Evolutionary conservation across 2,113 vertebrate species (phyloP).

Genomic region (Laterallus jamaicensis): DNA sequence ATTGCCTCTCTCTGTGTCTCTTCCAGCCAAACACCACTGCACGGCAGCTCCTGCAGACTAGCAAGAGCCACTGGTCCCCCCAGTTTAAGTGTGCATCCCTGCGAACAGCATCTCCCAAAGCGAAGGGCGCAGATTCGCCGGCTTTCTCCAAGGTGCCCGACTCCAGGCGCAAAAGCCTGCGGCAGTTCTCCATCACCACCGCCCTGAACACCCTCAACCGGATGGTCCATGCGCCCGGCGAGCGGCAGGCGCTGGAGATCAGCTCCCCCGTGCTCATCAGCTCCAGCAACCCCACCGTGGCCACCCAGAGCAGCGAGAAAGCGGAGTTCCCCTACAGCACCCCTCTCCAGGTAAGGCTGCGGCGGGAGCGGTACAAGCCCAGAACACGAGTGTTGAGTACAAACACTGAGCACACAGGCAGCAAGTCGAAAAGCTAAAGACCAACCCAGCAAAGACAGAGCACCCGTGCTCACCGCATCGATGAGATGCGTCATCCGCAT

Average conservation of each 20-base stretch:
- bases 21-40: slow-evolving; percentile 82
- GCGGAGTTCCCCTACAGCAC: slow-evolving; percentile 51
- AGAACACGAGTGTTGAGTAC: not conserved
- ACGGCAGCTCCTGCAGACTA: slow-evolving; percentile 83
- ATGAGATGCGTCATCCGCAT: not conserved
- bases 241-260: slow-evolving; percentile 69
- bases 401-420: not conserved
- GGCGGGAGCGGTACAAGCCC: fast-evolving
- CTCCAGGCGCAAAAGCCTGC: slow-evolving; percentile 71
- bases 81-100: slow-evolving; percentile 46
- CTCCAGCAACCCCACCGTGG: slow-evolving; percentile 79
- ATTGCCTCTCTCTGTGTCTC: not conserved
- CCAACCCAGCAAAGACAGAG: not conserved
- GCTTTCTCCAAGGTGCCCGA: slow-evolving; percentile 70
- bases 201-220: slow-evolving; percentile 80
- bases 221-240: slow-evolving; percentile 70
- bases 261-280: slow-evolving; percentile 78
- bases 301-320: slow-evolving; percentile 66
- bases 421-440: slow-evolving; percentile 10
- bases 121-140: not conserved
- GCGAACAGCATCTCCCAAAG: slow-evolving; percentile 60
- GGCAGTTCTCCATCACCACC: slow-evolving; percentile 79
- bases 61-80: slow-evolving; percentile 65
- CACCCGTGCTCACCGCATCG: fast-evolving
- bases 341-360: slow-evolving; percentile 78